phyloP scores from a whole-genome alignment of 2,888 invertebrate species.

The Hofmannophila pseudospretella region DNA sequence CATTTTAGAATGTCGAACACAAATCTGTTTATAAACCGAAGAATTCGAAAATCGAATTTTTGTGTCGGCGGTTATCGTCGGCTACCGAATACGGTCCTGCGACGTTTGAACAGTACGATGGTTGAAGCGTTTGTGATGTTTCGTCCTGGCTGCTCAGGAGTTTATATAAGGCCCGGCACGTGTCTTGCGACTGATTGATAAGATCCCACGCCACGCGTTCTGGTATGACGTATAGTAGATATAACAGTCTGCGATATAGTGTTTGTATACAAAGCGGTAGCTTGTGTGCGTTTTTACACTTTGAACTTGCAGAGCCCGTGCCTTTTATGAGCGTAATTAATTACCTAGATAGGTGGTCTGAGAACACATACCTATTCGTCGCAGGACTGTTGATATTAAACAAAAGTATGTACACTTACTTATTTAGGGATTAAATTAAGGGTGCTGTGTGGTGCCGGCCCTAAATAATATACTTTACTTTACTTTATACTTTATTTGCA shows the following conservation, averaged over 20 bases:
- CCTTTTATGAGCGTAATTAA: conserved; percentile 13
- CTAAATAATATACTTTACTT: too few relatives aligned
- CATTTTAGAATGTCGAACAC: conserved; percentile 31
- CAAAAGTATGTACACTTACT: too few relatives aligned
- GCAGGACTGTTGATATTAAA: too few relatives aligned
- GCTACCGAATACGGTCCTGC: not conserved
- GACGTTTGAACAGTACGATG: not conserved
- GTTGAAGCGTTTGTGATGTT: conserved; percentile 6
- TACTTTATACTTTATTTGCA: too few relatives aligned
- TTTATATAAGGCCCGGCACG: conserved; percentile 45
- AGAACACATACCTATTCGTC: too few relatives aligned
- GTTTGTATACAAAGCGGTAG: conserved; percentile 13
- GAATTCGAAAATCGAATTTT: conserved; percentile 8
- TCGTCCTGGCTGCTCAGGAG: not conserved
- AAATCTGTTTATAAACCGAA: not conserved
- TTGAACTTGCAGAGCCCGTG: conserved; percentile 55
- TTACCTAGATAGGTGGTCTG: too few relatives aligned
- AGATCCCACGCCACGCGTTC: conserved; percentile 34
- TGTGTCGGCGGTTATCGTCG: conserved; percentile 2
- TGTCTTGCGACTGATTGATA: conserved; percentile 41
- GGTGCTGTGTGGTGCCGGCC: too few relatives aligned
- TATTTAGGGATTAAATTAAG: too few relatives aligned
- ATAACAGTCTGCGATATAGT: too few relatives aligned
- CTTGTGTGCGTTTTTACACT: conserved; percentile 39
- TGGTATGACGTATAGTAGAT: conserved; percentile 22